Percentiles rank a stretch among this genome's conserved stretches.
Evolutionary conservation across 2,797 vertebrate genomes (phyloP).

Genomic region (Brotula barbata): DNA sequence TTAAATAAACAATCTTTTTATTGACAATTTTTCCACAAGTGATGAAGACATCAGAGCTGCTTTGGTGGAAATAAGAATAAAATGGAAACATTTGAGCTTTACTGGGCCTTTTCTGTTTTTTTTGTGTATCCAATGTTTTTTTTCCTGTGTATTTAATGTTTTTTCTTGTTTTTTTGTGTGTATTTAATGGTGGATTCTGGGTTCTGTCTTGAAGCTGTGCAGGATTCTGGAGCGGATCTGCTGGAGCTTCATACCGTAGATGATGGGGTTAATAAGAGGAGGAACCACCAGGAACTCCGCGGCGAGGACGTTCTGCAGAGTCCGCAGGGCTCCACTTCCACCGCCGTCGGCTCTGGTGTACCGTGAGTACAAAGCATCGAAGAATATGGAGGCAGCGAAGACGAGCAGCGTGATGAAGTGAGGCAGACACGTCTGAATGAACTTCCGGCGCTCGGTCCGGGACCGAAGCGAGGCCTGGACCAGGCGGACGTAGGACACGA

Average conservation of each 20-base stretch:
- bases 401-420: constrained; percentile 66
- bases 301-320: constrained; percentile 54
- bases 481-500: constrained; percentile 67
- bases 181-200: neutral
- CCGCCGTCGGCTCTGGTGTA: constrained; percentile 47
- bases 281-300: constrained; percentile 71
- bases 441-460: constrained; percentile 49
- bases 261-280: constrained; percentile 71
- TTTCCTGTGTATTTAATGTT: no score
- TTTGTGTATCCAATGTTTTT: no score
- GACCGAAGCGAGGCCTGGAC: constrained; percentile 50
- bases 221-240: constrained; percentile 55
- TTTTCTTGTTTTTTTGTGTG: no score
- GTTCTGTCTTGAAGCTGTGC: constrained; percentile 14
- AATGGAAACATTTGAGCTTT: no score
- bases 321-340: neutral
- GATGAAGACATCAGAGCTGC: no score
- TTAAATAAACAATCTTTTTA: no score
- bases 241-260: constrained; percentile 72
- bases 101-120: no score
- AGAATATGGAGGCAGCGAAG: constrained; percentile 44
- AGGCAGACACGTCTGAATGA: constrained; percentile 72
- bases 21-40: no score
- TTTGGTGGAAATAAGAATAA: no score
- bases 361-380: constrained; percentile 63